A percentile compares a stretch with the other conserved stretches of the same genome.
These are phyloP conservation scores for Drosophila willistoni DNA, from an alignment of 1,140 invertebrate species.

Conservation along the genomic window DNA sequence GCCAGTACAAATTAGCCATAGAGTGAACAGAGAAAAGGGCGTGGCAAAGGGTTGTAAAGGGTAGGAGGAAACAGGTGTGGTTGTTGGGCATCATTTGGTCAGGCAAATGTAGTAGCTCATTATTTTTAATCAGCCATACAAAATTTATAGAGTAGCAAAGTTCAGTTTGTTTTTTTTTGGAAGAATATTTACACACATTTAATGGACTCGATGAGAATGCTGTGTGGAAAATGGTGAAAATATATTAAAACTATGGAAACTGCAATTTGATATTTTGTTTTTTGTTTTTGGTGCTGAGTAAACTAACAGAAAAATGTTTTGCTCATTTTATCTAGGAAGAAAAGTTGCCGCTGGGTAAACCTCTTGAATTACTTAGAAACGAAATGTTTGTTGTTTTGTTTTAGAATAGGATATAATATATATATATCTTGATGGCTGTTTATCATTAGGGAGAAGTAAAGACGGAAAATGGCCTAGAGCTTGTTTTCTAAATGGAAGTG, in stretches of 20 bases:
- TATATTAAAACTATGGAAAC: conserved; percentile 36
- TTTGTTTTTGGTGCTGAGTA: neutral
- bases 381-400: conserved; percentile 35
- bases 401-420: conserved; percentile 48
- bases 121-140: conserved; percentile 75
- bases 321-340: conserved; percentile 14
- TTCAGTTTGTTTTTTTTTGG: conserved; percentile 39
- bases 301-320: conserved; percentile 32
- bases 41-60: neutral
- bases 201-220: conserved; percentile 48
- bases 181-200: conserved; percentile 64
- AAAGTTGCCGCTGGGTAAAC: neutral
- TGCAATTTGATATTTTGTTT: conserved; percentile 47
- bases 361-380: conserved; percentile 38
- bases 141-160: conserved; percentile 69
- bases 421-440: conserved; percentile 31
- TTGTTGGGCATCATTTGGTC: conserved; percentile 4
- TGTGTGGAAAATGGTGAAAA: conserved; percentile 32
- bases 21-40: conserved; percentile 33
- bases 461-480: conserved; percentile 38
- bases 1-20: conserved; percentile 75
- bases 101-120: conserved; percentile 62
- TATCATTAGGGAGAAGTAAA: conserved; percentile 36
- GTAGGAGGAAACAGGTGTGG: neutral
- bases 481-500: conserved; percentile 46